Base-by-base conservation (phyloP, 1,140 invertebrate species). In the Drosophila bifasciata region DNA sequence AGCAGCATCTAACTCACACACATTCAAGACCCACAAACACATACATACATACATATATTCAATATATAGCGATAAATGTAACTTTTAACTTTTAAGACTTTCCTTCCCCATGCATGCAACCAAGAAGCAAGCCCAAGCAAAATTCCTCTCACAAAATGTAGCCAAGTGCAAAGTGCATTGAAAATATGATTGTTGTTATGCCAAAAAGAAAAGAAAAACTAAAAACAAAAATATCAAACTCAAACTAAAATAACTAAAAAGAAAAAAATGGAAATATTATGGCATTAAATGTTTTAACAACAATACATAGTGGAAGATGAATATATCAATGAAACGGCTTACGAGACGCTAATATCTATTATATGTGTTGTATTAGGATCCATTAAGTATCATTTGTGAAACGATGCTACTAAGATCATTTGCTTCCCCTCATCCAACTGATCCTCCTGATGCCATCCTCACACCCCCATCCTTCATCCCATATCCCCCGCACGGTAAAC, bases 321-420 rank as follows among this genome's bases (percentile, higher is more conserved):
- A 36, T 43, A 58, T 41, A 61, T 55, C 56, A 50, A 59, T 59
- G 48, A 57, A 71, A 76, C 55, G 81, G 80, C 80, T 84, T 86
- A 86, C 48, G 62, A 84, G 80, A 80, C 80, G 80, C 80, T 84
- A 84, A 85, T 84, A 84, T 86, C 67, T 76, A 36, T 36, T 36
- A 76, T 79, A 79, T 71, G 76, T 85, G 71, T 84, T 86, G 72
- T 86, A 80, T 73, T 83, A 84, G 55, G 11, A 85, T 64, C 48
- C 48, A 69, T 86, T 86, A 86, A 66, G 62, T 80, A 80, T 59
- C 55, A 68, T 79, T 76, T 70, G 48, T 66, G 19, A 68, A 68
- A 66, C 46, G 55, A 61, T 84, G 75, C 70, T 75, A 75, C 70
- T 75, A 75, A 76, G 61, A 57, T 56, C 51, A 50, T 67, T 79